Conservation (phyloP, 2,888 invertebrate species). For the Gymnoscelis rufifasciata region DNA sequence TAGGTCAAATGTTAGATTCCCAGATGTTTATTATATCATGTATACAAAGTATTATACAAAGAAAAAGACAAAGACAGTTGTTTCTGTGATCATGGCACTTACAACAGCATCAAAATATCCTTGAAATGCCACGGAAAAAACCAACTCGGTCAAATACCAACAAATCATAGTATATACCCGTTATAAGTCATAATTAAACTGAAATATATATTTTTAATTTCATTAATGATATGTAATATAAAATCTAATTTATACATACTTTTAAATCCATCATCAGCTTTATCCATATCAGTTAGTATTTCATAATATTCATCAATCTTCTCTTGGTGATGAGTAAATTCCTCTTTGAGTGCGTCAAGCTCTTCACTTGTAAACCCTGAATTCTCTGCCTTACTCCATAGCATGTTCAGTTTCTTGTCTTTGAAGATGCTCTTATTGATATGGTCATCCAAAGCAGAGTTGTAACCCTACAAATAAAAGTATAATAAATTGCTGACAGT, state of each 20-base stretch:
- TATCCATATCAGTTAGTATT: constrained; percentile 84
- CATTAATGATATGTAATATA: too few species aligned
- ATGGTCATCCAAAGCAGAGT: constrained; percentile 77
- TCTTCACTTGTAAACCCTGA: constrained; percentile 93
- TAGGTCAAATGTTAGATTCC: too few species aligned
- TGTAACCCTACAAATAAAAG: constrained; percentile 43
- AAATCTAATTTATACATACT: constrained; percentile 69
- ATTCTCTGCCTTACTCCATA: constrained; percentile 93
- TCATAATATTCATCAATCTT: constrained; percentile 94
- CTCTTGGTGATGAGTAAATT: constrained; percentile 94
- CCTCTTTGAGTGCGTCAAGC: constrained; percentile 88
- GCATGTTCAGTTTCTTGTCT: constrained; percentile 92
- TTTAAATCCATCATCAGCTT: constrained; percentile 81
- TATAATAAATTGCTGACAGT: background rate
- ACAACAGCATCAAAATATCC: too few species aligned
- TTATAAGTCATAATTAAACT: too few species aligned
- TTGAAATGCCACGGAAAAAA: too few species aligned
- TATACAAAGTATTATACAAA: too few species aligned
- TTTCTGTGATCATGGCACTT: too few species aligned
- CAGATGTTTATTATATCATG: too few species aligned
- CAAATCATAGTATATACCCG: too few species aligned
- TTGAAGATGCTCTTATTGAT: constrained; percentile 89
- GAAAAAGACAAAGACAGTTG: too few species aligned
- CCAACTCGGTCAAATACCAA: too few species aligned
- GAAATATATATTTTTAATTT: too few species aligned